Conservation (phyloP, 2,797 vertebrate genomes). For the Delichon dasypus region DNA sequence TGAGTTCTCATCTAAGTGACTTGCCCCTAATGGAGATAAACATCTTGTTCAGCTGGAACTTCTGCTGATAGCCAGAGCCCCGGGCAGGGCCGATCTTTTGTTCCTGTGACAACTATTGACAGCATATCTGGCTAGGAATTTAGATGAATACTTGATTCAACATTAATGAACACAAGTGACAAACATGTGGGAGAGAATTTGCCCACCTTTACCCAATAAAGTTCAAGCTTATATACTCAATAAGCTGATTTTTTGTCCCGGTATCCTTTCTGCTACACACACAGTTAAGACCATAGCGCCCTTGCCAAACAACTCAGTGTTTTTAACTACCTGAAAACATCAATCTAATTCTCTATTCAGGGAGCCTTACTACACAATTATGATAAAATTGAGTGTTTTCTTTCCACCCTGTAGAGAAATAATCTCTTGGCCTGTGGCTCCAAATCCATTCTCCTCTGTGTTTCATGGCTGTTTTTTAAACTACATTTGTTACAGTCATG, state of each 20-base stretch:
- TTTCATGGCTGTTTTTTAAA: background rate
- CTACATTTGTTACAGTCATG: constrained; percentile 1
- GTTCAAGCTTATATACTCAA: background rate
- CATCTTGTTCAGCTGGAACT: background rate
- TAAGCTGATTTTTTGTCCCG: background rate
- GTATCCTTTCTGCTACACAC: background rate
- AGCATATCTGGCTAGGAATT: background rate
- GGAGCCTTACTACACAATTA: background rate
- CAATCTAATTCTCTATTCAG: background rate
- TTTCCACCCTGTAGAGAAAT: background rate
- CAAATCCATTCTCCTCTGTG: constrained; percentile 3
- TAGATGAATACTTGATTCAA: background rate
- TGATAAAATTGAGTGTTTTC: constrained; percentile 7
- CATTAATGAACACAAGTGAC: background rate
- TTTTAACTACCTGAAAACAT: constrained; percentile 39
- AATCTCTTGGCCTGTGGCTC: background rate
- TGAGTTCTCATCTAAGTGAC: background rate
- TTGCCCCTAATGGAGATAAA: background rate
- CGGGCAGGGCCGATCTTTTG: background rate
- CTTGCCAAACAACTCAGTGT: background rate
- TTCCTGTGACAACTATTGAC: background rate
- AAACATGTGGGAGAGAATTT: background rate
- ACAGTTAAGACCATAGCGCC: background rate
- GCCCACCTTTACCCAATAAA: background rate
- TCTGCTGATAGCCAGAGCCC: background rate